phyloP scores from a whole-genome alignment of 1,140 invertebrate genomes.

The Monochamus saltuarius region DNA sequence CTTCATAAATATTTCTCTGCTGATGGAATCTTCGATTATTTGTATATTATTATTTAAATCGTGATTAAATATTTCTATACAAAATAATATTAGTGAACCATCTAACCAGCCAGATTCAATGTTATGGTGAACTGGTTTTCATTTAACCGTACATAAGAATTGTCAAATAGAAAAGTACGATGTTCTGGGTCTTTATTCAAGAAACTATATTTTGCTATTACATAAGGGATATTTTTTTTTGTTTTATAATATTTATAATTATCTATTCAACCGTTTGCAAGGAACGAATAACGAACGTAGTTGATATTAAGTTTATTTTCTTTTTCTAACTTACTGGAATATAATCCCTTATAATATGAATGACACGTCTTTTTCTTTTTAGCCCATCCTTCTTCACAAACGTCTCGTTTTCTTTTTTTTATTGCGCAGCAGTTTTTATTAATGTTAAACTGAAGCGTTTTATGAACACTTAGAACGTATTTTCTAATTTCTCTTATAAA shows the following conservation, averaged over 20 bases:
- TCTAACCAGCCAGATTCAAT: conserved; percentile 1
- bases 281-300: background rate
- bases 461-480: conserved; percentile 8
- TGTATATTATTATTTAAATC: background rate
- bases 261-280: conserved; percentile 7
- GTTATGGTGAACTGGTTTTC: background rate
- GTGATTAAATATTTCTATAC: conserved; percentile 4
- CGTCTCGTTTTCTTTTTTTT: background rate
- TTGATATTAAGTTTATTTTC: background rate
- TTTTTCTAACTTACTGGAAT: too few species aligned
- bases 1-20: too few species aligned
- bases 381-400: too few species aligned
- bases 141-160: too few species aligned
- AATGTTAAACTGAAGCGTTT: background rate
- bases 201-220: conserved; percentile 1
- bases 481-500: conserved; percentile 5
- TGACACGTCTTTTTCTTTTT: too few species aligned
- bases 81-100: background rate
- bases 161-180: too few species aligned
- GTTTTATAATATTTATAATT: conserved; percentile 8
- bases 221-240: background rate
- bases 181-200: too few species aligned
- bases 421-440: conserved; percentile 1
- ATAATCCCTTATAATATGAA: too few species aligned
- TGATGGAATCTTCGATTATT: too few species aligned